Evolutionary conservation across 1,140 invertebrate species (phyloP), one percentile per base, ranked within the genome.

Genomic region (Heliconius nattereri): DNA sequence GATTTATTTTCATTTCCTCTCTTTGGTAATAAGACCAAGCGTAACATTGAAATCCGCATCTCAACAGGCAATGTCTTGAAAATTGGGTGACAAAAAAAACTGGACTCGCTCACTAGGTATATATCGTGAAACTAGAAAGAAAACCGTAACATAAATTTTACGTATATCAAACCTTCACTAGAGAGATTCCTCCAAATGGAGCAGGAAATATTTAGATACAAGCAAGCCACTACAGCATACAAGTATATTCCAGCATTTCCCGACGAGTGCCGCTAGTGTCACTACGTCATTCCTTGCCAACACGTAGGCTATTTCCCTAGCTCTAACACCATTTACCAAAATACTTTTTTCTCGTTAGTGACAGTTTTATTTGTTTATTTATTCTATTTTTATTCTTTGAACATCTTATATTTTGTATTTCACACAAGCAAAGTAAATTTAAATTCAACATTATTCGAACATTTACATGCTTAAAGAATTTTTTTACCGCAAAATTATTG

Each of bases 221-320:
- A 26, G 60, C 60, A 57, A n/a, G 60, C 29, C n/a, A 26, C 60
- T 26, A 7, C 11, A 13, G 60, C 60, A 29, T 66, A 57, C 54
- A 9, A 57, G 54, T 57, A 26, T 66, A 66, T 66, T 16, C 11
- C 26, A 66, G 13, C 23, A 66, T 66, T 66, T 66, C 60, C 23
- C 2, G 54, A 1, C 54, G 54, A 57, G 20, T 57, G 60, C 7
- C 60, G 23, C 60, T 7, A 66, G 60, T 66, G 60, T 66, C 60
- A 66, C 60, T 66, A 66, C 7, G 60, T 66, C 60, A 66, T 66
- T 66, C 26, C 60, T 45, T 66, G 60, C 26, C 7, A 29, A 66
- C 60, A 66, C 60, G 60, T 66, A 57, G n/a, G 60, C 60, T 66
- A 26, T 66, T 66, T 66, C 60, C 60, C 23, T 13, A 66, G 60